Evolutionary conservation across 2,888 invertebrate species (phyloP), one percentile per base, ranked within the genome.

Genomic region (Acanthopleura granulata): DNA sequence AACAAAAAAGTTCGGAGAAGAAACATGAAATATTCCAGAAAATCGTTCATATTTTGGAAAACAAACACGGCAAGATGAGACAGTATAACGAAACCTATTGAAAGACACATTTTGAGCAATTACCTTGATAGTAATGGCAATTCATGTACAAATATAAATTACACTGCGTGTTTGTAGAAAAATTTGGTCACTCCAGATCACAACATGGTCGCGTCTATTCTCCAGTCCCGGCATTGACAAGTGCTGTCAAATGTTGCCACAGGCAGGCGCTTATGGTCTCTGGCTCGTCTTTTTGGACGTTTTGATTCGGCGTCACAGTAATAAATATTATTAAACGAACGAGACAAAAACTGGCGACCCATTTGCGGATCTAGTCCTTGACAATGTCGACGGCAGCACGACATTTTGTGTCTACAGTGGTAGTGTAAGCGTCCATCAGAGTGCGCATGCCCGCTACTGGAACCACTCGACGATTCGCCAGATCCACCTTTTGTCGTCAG

Each of bases 391-490:
- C 79, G 73, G 72, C 81, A 80, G 9, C 77, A 76, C 70, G 81
- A 83, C 40, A 80, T 77, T 77, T 83, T 83, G 73, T 82, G 81
- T 72, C 82, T 81, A 79, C 83, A 83, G 16, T 82, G 62, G 62
- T 79, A 81, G 72, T 83, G 83, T 4, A 83, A 76, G 30, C 81
- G 79, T 9, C 83, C 83, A 57, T 83, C 83, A n/a, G 83, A 83
- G 74, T 83, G 83, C 50, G 83, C 82, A 75, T 83, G 83, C 29
- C 80, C 79, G 49, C 77, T 74, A 62, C 80, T 82, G 9, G 72
- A 57, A 25, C 57, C 50, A 51, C 61, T 72, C 14, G 27, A 72
- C 4, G 49, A 71, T 9, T 66, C 66, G 22, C 78, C 77, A 4
- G 80, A 77, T 16, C 76, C 75, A 22, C 77, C 77, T 25, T 78